Conservation (phyloP, 1,140 invertebrate genomes). For the Ephestia elutella region DNA sequence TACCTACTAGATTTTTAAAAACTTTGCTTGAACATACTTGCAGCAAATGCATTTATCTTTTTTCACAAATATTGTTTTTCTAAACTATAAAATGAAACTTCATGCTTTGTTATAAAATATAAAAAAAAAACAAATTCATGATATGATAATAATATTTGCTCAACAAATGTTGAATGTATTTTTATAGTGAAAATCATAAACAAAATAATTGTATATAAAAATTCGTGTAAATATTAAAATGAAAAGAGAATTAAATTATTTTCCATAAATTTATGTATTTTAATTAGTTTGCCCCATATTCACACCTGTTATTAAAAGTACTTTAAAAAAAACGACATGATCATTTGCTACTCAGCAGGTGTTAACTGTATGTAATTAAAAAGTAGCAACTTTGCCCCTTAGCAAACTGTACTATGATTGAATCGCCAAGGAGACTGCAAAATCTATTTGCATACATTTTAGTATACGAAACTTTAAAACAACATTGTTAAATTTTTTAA, state of each 20-base stretch:
- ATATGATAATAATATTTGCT: too few species aligned
- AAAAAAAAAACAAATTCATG: too few species aligned
- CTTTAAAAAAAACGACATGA: background rate
- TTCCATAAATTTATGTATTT: conserved; percentile 6
- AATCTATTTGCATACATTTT: background rate
- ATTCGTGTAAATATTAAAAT: conserved; percentile 23
- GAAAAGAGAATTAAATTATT: conserved; percentile 38
- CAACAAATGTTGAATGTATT: too few species aligned
- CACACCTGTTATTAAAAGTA: background rate
- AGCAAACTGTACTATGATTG: background rate
- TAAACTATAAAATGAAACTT: too few species aligned
- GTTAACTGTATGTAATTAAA: conserved; percentile 13
- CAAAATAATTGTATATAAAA: conserved; percentile 12
- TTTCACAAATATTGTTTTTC: too few species aligned
- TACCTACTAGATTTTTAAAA: too few species aligned
- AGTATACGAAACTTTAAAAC: too few species aligned
- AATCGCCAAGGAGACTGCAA: background rate
- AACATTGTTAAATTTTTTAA: too few species aligned
- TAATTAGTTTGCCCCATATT: background rate
- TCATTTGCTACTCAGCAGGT: conserved; percentile 34
- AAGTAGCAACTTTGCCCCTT: conserved; percentile 1
- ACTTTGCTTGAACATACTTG: too few species aligned
- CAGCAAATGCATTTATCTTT: too few species aligned
- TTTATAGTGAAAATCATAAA: background rate
- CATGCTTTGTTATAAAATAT: too few species aligned